These are phyloP conservation scores for Lepidurus apus DNA, from an alignment of 1,140 invertebrate species.

Conservation along the genomic window DNA sequence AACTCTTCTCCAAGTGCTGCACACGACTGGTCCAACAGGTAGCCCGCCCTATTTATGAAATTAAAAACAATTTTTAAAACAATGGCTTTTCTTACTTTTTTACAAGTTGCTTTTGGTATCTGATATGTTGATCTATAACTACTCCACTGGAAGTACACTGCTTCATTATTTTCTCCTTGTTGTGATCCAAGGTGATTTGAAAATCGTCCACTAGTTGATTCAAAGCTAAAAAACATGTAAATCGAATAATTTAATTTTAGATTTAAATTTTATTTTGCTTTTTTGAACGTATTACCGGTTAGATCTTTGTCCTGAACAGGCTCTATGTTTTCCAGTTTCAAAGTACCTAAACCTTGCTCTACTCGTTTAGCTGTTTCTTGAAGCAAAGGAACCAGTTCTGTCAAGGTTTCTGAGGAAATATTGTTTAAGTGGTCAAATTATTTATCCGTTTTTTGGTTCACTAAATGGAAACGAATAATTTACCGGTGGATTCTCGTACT, in stretches of 20 bases:
- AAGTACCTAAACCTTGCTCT: not conserved
- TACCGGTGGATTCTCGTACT: not conserved
- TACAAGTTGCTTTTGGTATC: not conserved
- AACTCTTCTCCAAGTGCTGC: not conserved
- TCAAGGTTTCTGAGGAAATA: not conserved
- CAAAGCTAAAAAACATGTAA: not conserved
- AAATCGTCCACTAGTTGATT: not conserved
- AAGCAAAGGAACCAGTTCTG: not conserved
- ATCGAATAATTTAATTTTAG: not conserved
- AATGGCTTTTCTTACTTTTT: not conserved
- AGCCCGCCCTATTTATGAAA: not conserved
- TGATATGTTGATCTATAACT: not conserved
- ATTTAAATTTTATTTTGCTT: not conserved
- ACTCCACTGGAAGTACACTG: not conserved
- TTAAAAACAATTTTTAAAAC: not conserved
- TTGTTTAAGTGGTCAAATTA: not conserved
- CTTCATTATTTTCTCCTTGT: not conserved
- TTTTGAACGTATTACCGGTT: not conserved
- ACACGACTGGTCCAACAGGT: not conserved
- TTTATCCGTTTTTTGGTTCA: not conserved
- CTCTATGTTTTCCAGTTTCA: not conserved
- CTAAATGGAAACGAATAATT: not conserved
- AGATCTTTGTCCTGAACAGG: not conserved
- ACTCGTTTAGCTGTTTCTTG: not conserved
- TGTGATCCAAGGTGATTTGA: not conserved